Conservation (phyloP, 2,888 invertebrate genomes). For the Calameuta pallipes region DNA sequence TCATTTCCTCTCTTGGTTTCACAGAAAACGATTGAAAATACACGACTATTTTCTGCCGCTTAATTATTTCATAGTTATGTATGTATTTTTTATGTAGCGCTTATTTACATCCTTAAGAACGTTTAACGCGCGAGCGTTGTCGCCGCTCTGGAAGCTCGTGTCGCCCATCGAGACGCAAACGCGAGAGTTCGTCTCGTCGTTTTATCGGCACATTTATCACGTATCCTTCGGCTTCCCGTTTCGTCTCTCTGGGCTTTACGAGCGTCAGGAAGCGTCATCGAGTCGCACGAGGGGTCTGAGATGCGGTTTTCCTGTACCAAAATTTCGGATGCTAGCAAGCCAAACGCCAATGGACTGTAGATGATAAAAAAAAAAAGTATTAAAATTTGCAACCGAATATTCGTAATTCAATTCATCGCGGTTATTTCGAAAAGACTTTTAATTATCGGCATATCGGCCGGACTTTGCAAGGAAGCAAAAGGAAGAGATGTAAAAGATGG, state of each 20-base stretch:
- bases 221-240: not conserved
- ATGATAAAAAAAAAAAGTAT: not conserved
- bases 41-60: not conserved
- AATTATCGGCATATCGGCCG: too few relatives aligned
- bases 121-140: not conserved
- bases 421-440: too few relatives aligned
- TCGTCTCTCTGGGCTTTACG: not conserved
- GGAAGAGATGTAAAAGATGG: not conserved
- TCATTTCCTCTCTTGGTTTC: not conserved
- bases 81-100: constrained; percentile 4
- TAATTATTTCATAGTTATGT: not conserved
- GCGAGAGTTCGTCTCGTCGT: not conserved
- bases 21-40: not conserved
- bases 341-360: not conserved
- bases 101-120: not conserved
- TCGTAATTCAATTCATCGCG: not conserved
- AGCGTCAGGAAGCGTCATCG: not conserved
- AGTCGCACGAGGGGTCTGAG: not conserved
- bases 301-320: not conserved
- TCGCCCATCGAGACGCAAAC: not conserved
- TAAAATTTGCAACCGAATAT: not conserved
- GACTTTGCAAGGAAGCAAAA: too few relatives aligned
- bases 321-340: not conserved
- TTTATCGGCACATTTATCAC: not conserved
- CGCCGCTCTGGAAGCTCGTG: not conserved